Conservation (phyloP, 2,113 vertebrate genomes). For the Heptranchias perlo region DNA sequence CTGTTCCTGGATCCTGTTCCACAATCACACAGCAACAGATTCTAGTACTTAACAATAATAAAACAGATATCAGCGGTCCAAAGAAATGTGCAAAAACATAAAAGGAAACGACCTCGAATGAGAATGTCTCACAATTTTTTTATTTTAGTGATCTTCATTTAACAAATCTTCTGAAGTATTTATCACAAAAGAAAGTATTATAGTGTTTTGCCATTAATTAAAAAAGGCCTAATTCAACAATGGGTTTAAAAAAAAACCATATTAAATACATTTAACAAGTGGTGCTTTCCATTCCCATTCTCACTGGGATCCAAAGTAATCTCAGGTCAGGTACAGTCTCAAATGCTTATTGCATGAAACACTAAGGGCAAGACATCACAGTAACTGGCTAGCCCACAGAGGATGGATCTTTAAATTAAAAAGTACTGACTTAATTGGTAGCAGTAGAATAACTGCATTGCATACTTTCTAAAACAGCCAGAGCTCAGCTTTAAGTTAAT, state of each 20-base stretch:
- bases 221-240: neutral
- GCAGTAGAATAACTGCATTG: neutral
- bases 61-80: neutral
- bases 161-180: neutral
- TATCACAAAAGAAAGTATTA: neutral
- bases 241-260: neutral
- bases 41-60: neutral
- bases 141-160: neutral
- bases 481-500: neutral
- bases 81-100: neutral
- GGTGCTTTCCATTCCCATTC: neutral
- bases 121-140: neutral
- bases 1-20: neutral
- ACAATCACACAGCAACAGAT: neutral
- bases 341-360: neutral
- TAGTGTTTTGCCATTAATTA: neutral
- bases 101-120: neutral
- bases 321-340: neutral
- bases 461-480: neutral
- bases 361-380: neutral
- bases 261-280: neutral
- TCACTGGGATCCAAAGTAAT: neutral
- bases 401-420: neutral
- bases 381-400: neutral
- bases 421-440: neutral